Base-by-base conservation (phyloP, 2,113 vertebrate species). In the Ariopsis seemanni region DNA sequence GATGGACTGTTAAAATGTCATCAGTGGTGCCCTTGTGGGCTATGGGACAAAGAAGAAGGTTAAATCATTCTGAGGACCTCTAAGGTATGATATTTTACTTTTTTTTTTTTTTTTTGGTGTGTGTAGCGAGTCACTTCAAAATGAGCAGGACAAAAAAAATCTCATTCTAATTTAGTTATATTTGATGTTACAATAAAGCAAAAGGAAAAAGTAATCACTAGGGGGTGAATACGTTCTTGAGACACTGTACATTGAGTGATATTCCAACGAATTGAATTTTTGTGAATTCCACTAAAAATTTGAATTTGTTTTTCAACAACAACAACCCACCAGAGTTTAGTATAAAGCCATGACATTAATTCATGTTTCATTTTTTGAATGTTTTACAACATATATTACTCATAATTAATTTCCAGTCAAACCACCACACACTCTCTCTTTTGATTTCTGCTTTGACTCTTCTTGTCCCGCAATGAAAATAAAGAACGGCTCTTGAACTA, bases 401-500 rank as follows among this genome's bases (percentile, higher is more conserved):
- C 25, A 78, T 78, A 78, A 78, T 15, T 57, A 0, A 9, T 72
- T 27, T 7, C 27, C 15, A 42, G 74, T 55, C 55, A 57, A 10
- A 57, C 55, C 11, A 10, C 1, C 52, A 20, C 52, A 85, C 4
- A 62, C 48, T 48, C 62, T 11, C 25, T 25, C 50, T 1, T 1
- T 12, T 60, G 11, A 22, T 55, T 25, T 18, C 25, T 48, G 34
- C 34, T 25, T 15, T 30, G 50, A 53, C 15, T 78, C 10, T 55
- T n/a, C 72, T 50, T 52, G 55, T 79, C 14, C 57, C 6, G 7
- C 27, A 84, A 78, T 88, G 87, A 86, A 90, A 89, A 93, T 90
- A 91, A 91, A 90, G 91, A 93, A 93, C 90, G 87, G 89, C 86
- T 88, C 83, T 85, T 89, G 86, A 92, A 92, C 90, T 89, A 89